Base-by-base conservation (phyloP, 2,113 vertebrate species). In the Rousettus leschenaultii region DNA sequence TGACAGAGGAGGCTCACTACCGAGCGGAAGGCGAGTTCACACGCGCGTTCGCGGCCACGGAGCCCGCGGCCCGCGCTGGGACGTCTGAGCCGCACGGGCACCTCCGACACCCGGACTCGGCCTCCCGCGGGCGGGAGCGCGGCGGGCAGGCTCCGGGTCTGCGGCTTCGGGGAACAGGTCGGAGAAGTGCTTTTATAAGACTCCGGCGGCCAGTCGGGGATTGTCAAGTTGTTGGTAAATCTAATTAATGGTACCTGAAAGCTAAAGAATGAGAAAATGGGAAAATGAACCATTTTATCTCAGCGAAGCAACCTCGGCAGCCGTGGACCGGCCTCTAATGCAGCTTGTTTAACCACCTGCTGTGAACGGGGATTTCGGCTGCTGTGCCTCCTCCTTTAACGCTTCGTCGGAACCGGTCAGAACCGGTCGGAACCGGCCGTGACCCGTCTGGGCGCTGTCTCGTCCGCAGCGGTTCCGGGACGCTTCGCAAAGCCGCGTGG, bases 281-380 rank as follows among this genome's bases (percentile, higher is more conserved):
- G 85, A 86, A 85, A 98, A 98, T 95, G 86, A 93, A 93, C 80
- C 24, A 78, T 95, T 94, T 97, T 80, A 97, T 82, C 15, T 11
- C 85, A 96, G 86, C 65, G 95, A 96, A 98, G 94, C 92, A 73
- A 79, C 78, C 86, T 86, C 85, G 93, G 71, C 95, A 95, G 96
- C 63, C 80, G 80, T 65, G 96, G 83, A 97, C 95, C 97, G 96
- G 95, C 90, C 94, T 96, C 97, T 40, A 0, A 97, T 98, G 98
- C 98, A 98, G 95, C 97, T 98, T 98, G 98, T 98, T 97, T 98
- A 98, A 98, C 97, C 87, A 94, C 95, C 97, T 98, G 86, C 91
- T 19, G 15, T 70, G 92, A 96, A 94, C 95, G 98, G 94, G 91
- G 97, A 97, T 98, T 98, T 98, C 97, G 6, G 40, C 40, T 40